phyloP scores from a whole-genome alignment of 2,113 vertebrate genomes.

The Stigmatopora nigra region DNA sequence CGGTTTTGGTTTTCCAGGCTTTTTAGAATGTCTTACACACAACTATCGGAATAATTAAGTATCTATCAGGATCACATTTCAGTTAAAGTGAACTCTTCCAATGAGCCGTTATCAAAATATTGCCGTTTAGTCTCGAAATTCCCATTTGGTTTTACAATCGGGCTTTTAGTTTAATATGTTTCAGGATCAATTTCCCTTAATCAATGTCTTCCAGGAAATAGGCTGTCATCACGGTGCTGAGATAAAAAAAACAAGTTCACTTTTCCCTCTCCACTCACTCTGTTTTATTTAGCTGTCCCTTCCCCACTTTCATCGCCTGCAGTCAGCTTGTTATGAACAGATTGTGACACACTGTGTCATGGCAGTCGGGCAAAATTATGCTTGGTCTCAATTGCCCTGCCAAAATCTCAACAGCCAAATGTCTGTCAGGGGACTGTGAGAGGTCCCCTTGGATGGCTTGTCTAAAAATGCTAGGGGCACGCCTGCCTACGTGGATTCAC shows the following conservation, averaged over 20 bases:
- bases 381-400: conserved; percentile 81
- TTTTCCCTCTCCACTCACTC: conserved; percentile 24
- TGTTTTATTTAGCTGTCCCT: conserved; percentile 42
- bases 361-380: conserved; percentile 86
- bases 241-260: conserved; percentile 83
- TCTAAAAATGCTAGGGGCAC: conserved; percentile 35
- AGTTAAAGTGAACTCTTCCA: not conserved
- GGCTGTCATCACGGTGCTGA: conserved; percentile 82
- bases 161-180: not conserved
- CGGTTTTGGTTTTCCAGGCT: not conserved
- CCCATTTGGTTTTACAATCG: not conserved
- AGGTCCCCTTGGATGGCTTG: conserved; percentile 35
- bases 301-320: conserved; percentile 39
- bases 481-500: conserved; percentile 29
- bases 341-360: conserved; percentile 91
- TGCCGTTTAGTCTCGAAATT: not conserved
- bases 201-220: conserved; percentile 78
- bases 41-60: not conserved
- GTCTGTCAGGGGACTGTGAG: conserved; percentile 75
- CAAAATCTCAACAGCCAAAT: conserved; percentile 74
- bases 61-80: not conserved
- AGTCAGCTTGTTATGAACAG: conserved; percentile 79
- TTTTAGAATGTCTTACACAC: not conserved
- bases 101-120: too few species aligned
- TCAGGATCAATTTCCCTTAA: conserved; percentile 61